phyloP scores from a whole-genome alignment of 2,888 invertebrate genomes.

The Acanthosepion pharaonis region DNA sequence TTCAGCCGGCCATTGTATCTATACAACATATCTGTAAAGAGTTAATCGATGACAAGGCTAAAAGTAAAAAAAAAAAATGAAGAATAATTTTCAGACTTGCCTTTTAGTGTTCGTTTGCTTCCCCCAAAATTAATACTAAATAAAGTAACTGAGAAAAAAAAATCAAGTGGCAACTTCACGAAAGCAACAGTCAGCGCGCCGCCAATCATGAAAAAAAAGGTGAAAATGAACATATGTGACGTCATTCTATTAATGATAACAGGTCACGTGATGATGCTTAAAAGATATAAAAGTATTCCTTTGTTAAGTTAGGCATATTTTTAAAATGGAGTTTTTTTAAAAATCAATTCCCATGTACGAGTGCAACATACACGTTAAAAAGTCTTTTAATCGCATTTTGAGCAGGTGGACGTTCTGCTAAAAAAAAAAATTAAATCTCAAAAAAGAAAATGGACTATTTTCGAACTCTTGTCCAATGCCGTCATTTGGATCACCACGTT shows the following conservation, averaged over 20 bases:
- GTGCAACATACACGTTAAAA: too few species aligned
- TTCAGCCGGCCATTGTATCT: too few species aligned
- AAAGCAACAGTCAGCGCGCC: background rate
- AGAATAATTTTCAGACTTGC: background rate
- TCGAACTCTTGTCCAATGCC: too few species aligned
- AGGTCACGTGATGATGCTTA: background rate
- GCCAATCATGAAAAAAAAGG: background rate
- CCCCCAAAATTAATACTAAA: background rate
- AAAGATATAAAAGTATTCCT: too few species aligned
- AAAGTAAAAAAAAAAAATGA: background rate
- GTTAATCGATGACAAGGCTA: background rate
- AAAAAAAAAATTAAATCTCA: too few species aligned
- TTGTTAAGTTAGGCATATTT: too few species aligned
- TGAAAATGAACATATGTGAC: background rate
- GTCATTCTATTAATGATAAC: background rate
- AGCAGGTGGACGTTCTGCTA: too few species aligned
- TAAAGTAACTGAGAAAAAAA: background rate
- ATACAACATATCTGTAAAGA: background rate
- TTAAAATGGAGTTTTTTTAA: too few species aligned
- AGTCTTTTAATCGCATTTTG: too few species aligned
- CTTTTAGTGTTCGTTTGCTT: background rate
- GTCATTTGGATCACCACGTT: too few species aligned
- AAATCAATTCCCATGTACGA: too few species aligned
- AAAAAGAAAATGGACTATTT: too few species aligned
- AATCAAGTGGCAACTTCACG: background rate